phyloP scores from a whole-genome alignment of 1,140 invertebrate genomes.

The Drosophila kanapiae region DNA sequence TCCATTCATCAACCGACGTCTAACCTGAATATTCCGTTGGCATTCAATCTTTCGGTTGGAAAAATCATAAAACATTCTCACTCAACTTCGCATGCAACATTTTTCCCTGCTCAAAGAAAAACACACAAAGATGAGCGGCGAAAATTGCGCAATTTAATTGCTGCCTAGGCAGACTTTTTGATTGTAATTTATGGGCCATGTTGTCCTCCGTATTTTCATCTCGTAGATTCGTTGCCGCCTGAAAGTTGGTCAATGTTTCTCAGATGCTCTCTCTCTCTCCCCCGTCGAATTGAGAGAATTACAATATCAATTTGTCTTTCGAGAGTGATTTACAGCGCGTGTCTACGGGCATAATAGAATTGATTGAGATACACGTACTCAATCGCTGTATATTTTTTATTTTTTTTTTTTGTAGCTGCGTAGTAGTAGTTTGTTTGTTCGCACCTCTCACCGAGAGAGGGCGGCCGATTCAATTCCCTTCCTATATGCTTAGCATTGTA shows the following conservation, averaged over 20 bases:
- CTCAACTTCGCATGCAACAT: slow-evolving; percentile 10
- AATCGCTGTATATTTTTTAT: slow-evolving; percentile 19
- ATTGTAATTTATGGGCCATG: slow-evolving; percentile 75
- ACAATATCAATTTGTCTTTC: slow-evolving; percentile 51
- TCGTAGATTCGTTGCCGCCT: slow-evolving; percentile 11
- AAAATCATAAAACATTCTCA: slow-evolving; percentile 29
- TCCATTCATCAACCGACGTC: slow-evolving; percentile 18
- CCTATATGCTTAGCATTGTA: slow-evolving; percentile 60
- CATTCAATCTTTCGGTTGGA: slow-evolving; percentile 30
- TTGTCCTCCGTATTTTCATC: slow-evolving; percentile 63
- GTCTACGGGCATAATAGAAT: slow-evolving; percentile 35
- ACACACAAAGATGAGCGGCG: slow-evolving; percentile 4
- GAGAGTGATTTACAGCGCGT: slow-evolving; percentile 45
- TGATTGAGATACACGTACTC: slow-evolving; percentile 35
- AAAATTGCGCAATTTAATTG: slow-evolving; percentile 76
- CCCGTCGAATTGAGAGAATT: slow-evolving; percentile 20
- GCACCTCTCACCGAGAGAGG: slow-evolving; percentile 36
- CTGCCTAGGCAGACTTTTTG: slow-evolving; percentile 66
- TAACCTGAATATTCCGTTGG: slow-evolving; percentile 24
- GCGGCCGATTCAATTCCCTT: slow-evolving; percentile 61
- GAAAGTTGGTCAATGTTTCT: slow-evolving; percentile 72
- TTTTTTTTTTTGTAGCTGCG: neutral
- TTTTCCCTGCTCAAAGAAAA: slow-evolving; percentile 4
- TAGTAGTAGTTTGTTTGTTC: slow-evolving; percentile 53
- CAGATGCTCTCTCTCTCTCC: neutral